Base-by-base conservation (phyloP, 2,888 invertebrate genomes). In the Panopea generosa region DNA sequence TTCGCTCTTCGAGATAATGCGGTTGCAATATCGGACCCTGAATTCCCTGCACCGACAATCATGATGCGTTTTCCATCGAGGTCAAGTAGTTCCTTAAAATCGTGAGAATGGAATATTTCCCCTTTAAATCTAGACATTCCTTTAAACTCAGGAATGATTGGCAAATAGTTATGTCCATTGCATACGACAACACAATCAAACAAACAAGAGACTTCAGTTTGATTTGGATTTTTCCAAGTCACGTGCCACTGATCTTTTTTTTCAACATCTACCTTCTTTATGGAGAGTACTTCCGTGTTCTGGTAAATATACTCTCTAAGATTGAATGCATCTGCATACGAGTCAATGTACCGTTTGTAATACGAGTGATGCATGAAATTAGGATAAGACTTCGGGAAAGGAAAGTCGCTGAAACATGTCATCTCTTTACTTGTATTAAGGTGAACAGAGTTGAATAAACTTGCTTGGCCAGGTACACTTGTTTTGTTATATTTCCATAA, bases 291-390 rank as follows among this genome's bases (percentile, higher is more conserved):
- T 40, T 40, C 40, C 16, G 9, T 7, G 7, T 40, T 7, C 9
- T 11, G 16, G 9, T 40, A 16, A 40, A 40, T 16, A 40, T 40
- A 40, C 7, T 40, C 16, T 16, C 7, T 11, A 40, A 40, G 40
- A 7, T 16, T 16, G 16, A 40, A 40, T 11, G 7, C 9, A 16
- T 40, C 16, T 40, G 40, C 16, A 40, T 11, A 40, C 9, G 7
- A 7, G 40, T 40, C 9, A 16, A 40, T 40, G 40, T 40, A 40
- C 40, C 16, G 40, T 11, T 16, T 7, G 40, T 11, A 40, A 11
- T 40, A 16, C 9, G 40, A 40, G 40, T 40, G 40, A 40, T 40
- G 40, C 40, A 40, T 40, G 40, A 40, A 40, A 40, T 40, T 40
- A 7, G 40, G 40, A 16, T 11, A 40, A 11, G 40, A 40, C 40